phyloP scores from a whole-genome alignment of 1,140 invertebrate species.

The Laupala kohalensis region DNA sequence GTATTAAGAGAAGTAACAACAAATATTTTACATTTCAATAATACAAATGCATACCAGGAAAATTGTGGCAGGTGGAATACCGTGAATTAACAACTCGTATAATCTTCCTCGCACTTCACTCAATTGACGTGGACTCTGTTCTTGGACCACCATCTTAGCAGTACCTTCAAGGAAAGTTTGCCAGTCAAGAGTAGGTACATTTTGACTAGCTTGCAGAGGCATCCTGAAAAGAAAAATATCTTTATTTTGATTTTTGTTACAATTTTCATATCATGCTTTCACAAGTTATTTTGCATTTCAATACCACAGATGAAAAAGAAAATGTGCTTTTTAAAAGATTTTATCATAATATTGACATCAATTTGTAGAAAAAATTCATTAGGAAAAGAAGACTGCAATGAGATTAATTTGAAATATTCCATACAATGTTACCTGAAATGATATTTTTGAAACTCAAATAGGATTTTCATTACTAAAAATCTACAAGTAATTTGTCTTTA shows the following conservation, averaged over 20 bases:
- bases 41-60: constrained; percentile 47
- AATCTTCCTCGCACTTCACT: constrained; percentile 73
- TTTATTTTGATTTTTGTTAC: too few species aligned
- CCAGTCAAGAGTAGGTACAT: constrained; percentile 85
- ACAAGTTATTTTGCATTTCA: neutral
- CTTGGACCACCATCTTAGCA: constrained; percentile 70
- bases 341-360: neutral
- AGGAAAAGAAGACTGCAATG: neutral
- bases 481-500: too few species aligned
- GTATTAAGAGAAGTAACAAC: neutral
- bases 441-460: too few species aligned
- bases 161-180: constrained; percentile 77
- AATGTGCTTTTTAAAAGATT: neutral
- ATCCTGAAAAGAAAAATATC: too few species aligned
- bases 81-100: constrained; percentile 88
- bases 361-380: neutral
- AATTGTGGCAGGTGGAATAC: constrained; percentile 86
- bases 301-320: neutral
- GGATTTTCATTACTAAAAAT: too few species aligned
- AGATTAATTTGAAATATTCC: too few species aligned
- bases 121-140: constrained; percentile 77
- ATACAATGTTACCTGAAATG: too few species aligned
- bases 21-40: neutral
- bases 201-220: constrained; percentile 70
- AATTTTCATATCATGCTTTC: neutral